Conservation (phyloP, 2,113 vertebrate genomes). For the Coracopsis vasa region DNA sequence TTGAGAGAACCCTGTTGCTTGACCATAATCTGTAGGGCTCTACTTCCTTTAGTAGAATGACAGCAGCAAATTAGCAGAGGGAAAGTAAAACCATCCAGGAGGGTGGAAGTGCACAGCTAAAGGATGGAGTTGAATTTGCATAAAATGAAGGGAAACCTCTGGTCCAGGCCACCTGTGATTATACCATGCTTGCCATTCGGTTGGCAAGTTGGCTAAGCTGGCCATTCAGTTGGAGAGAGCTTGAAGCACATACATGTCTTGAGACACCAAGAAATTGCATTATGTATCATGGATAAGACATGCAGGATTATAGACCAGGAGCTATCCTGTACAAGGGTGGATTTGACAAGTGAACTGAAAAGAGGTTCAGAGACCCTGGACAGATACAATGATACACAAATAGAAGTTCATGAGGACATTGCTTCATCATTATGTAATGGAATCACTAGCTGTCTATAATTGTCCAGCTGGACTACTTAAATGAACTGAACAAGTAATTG, state of each 20-base stretch:
- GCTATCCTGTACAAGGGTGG: neutral
- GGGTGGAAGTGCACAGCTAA: neutral
- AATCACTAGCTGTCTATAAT: constrained; percentile 13
- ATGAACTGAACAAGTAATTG: constrained; percentile 37
- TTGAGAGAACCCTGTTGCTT: neutral
- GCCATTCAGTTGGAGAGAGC: rapidly evolving
- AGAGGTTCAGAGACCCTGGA: neutral
- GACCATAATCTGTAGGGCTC: neutral
- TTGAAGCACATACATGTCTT: neutral
- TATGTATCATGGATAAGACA: neutral
- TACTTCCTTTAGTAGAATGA: neutral
- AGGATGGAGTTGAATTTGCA: neutral
- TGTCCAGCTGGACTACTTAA: constrained; percentile 37
- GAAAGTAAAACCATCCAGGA: neutral
- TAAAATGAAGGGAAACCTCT: neutral
- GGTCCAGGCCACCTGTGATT: neutral
- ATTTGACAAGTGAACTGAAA: neutral
- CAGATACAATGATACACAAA: constrained; percentile 9
- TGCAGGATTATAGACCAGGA: neutral
- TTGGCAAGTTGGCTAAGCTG: neutral
- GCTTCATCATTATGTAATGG: constrained; percentile 49
- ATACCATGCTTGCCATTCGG: rapidly evolving
- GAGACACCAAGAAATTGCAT: neutral
- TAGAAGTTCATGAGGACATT: constrained; percentile 43
- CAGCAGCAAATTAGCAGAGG: neutral